Percentiles rank a stretch among this genome's conserved stretches.
Conservation (phyloP, 1,140 invertebrate genomes). For the Triops cancriformis region DNA sequence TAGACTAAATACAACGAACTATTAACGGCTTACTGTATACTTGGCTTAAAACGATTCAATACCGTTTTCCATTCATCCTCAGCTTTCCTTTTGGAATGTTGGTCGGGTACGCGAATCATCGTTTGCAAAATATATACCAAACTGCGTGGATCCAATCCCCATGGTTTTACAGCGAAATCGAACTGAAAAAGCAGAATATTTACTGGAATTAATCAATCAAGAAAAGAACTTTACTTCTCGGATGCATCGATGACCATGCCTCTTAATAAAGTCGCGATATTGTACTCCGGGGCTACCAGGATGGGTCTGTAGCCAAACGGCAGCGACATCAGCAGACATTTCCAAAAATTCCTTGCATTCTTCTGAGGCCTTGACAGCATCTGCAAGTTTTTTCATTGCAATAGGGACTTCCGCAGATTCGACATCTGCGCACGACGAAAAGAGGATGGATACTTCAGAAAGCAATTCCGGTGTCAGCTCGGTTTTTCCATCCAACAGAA, state of each 20-base stretch:
- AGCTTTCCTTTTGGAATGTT: slow-evolving; percentile 17
- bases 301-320: slow-evolving; percentile 50
- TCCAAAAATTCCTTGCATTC: slow-evolving; percentile 46
- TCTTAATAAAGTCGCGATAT: slow-evolving; percentile 53
- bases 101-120: slow-evolving; percentile 33
- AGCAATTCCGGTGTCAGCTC: slow-evolving; percentile 51
- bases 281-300: slow-evolving; percentile 43
- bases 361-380: slow-evolving; percentile 43
- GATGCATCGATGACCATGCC: slow-evolving; percentile 62
- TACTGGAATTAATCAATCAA: neutral
- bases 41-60: slow-evolving; percentile 19
- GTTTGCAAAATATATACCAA: slow-evolving; percentile 54
- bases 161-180: slow-evolving; percentile 56
- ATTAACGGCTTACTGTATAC: slow-evolving; percentile 2
- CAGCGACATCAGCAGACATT: slow-evolving; percentile 44
- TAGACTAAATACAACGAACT: too few relatives aligned
- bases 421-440: slow-evolving; percentile 55
- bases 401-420: slow-evolving; percentile 58
- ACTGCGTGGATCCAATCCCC: slow-evolving; percentile 52
- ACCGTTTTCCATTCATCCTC: slow-evolving; percentile 22
- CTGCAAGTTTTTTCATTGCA: slow-evolving; percentile 42
- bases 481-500: slow-evolving; percentile 21
- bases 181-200: slow-evolving; percentile 45
- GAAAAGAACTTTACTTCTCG: slow-evolving; percentile 51
- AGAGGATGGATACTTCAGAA: slow-evolving; percentile 51